A percentile compares a stretch with the other conserved stretches of the same genome.
These are phyloP conservation scores for Oreochromis niloticus DNA, from an alignment of 2,113 vertebrate species.

Conservation along the genomic window DNA sequence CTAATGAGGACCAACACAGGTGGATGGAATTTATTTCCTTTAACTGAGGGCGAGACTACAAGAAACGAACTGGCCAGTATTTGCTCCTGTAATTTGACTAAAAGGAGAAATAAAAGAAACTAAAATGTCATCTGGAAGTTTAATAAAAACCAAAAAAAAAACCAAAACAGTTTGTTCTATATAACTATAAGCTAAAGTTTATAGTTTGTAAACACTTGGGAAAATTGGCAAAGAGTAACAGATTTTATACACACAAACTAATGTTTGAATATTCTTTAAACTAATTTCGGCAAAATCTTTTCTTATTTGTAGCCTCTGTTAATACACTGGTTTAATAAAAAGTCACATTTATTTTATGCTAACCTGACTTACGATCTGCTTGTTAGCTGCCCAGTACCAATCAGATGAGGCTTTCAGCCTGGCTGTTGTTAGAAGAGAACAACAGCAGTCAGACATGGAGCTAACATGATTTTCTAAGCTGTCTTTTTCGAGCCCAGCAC, in stretches of 20 bases:
- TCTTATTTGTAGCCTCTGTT: neutral
- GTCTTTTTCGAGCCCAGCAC: accelerated
- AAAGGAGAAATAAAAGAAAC: neutral
- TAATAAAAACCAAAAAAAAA: no score
- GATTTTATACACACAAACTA: neutral
- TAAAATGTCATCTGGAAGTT: neutral
- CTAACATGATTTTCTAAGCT: accelerated
- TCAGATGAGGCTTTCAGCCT: neutral
- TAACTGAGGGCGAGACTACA: accelerated
- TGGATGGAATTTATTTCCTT: neutral
- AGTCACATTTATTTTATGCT: neutral
- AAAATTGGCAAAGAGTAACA: neutral
- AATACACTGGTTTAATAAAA: neutral
- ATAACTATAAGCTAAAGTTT: neutral
- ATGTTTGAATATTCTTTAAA: neutral
- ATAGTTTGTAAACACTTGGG: no score
- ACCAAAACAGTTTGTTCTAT: accelerated
- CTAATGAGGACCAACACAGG: neutral
- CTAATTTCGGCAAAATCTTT: accelerated
- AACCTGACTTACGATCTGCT: neutral
- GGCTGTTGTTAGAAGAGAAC: neutral
- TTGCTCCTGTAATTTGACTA: neutral
- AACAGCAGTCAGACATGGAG: neutral
- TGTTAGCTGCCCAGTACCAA: neutral
- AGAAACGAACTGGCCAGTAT: neutral